Evolutionary conservation across 2,888 invertebrate species (phyloP).

Genomic region (Salticus scenicus): DNA sequence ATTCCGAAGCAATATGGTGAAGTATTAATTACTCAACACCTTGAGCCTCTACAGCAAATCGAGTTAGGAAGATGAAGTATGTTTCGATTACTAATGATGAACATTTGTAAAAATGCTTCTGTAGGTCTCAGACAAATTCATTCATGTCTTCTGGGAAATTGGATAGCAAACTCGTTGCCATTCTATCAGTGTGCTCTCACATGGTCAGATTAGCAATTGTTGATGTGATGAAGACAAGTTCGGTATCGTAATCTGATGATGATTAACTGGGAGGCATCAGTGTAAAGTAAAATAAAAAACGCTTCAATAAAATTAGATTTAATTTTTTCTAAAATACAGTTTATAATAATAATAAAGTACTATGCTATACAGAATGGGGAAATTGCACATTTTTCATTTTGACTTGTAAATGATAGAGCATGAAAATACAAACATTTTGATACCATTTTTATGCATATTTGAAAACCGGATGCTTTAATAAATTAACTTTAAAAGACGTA

Average conservation of each 20-base stretch:
- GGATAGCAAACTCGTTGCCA: neutral
- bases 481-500: too few relatives aligned
- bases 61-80: conserved; percentile 8
- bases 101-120: conserved; percentile 3
- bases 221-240: conserved; percentile 1
- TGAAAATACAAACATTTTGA: too few relatives aligned
- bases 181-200: neutral
- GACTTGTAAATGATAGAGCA: too few relatives aligned
- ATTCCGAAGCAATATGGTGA: conserved; percentile 7
- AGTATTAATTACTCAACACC: conserved; percentile 64
- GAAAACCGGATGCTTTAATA: too few relatives aligned
- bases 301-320: too few relatives aligned
- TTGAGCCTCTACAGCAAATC: neutral
- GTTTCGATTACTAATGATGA: neutral
- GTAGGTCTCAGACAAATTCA: neutral
- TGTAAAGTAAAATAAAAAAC: too few relatives aligned
- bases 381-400: too few relatives aligned
- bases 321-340: too few relatives aligned
- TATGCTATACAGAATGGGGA: too few relatives aligned
- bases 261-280: too few relatives aligned
- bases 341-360: too few relatives aligned
- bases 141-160: neutral
- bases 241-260: neutral
- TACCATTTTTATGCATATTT: too few relatives aligned
- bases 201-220: neutral